Evolutionary conservation across 2,888 invertebrate species (phyloP), one percentile per base, ranked within the genome.

Genomic region (Allacma fusca): DNA sequence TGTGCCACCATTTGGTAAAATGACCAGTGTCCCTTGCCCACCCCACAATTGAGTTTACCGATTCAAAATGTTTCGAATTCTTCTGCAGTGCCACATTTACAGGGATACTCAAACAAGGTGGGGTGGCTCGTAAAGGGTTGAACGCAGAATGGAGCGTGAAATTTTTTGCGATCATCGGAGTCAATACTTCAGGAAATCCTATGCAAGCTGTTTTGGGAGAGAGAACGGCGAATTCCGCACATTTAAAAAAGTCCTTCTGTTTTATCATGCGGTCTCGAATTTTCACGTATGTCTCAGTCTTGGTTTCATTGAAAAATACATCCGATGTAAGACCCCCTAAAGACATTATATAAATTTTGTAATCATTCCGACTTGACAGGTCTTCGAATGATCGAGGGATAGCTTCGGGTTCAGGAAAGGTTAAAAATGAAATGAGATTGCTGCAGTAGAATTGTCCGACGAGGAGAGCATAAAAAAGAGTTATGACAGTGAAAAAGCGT

Each of bases 381-480:
- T 72, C 16, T 5, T 24, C 21, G 24, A 75, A 44, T 2, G 75
- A 65, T 9, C 9, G 40, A 13, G 75, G 75, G 19, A 75, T n/a
- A 19, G 44, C n/a, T 43, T 43, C 23, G 67, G 75, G 1, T 19
- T 1, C 0, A 9, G 40, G n/a, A n/a, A n/a, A n/a, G n/a, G n/a
- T n/a, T n/a, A n/a, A n/a, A n/a, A n/a, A n/a, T n/a, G n/a, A n/a
- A n/a, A n/a, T n/a, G n/a, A n/a, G n/a, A n/a, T n/a, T n/a, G n/a
- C n/a, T n/a, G n/a, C n/a, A n/a, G n/a, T n/a, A n/a, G n/a, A n/a
- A n/a, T n/a, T n/a, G n/a, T n/a, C n/a, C n/a, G n/a, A n/a, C n/a
- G n/a, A n/a, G n/a, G n/a, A n/a, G n/a, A n/a, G n/a, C n/a, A n/a
- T n/a, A n/a, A n/a, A n/a, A n/a, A n/a, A n/a, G n/a, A n/a, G n/a